Percentiles rank a stretch among this genome's conserved stretches.
Conservation (phyloP, 1,140 invertebrate genomes). For the Drosophila serrata region DNA sequence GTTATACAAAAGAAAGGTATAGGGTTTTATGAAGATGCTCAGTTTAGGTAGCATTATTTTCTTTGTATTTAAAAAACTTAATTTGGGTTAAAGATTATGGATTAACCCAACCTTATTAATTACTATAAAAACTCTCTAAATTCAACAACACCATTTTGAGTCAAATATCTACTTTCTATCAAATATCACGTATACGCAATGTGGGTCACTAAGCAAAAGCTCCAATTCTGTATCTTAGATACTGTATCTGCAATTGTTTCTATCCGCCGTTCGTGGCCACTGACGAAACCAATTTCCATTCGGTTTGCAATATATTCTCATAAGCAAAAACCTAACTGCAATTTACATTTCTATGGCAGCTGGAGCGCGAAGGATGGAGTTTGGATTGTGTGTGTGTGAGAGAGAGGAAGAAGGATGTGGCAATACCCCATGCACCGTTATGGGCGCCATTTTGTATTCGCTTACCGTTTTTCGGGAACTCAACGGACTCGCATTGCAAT, state of each 20-base stretch:
- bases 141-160: not conserved
- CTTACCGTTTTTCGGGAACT: conserved; percentile 55
- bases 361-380: not conserved
- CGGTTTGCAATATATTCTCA: conserved; percentile 47
- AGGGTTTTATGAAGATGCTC: not conserved
- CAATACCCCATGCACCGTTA: conserved; percentile 69
- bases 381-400: not conserved
- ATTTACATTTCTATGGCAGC: conserved; percentile 46
- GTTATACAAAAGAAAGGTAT: not conserved
- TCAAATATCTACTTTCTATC: not conserved
- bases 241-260: conserved; percentile 8
- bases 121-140: too few relatives aligned
- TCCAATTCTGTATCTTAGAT: not conserved
- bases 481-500: conserved; percentile 67
- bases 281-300: conserved; percentile 47
- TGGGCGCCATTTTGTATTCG: conserved; percentile 76
- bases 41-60: not conserved
- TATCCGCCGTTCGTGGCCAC: conserved; percentile 15
- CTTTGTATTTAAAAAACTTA: not conserved
- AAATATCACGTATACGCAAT: conserved; percentile 24
- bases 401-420: conserved; percentile 7
- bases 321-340: conserved; percentile 48
- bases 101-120: too few relatives aligned
- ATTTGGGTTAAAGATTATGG: not conserved
- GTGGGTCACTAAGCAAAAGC: not conserved